Percentiles rank a stretch among this genome's conserved stretches.
phyloP scores from a whole-genome alignment of 2,113 vertebrate species.

The Mesoclemmys tuberculata region DNA sequence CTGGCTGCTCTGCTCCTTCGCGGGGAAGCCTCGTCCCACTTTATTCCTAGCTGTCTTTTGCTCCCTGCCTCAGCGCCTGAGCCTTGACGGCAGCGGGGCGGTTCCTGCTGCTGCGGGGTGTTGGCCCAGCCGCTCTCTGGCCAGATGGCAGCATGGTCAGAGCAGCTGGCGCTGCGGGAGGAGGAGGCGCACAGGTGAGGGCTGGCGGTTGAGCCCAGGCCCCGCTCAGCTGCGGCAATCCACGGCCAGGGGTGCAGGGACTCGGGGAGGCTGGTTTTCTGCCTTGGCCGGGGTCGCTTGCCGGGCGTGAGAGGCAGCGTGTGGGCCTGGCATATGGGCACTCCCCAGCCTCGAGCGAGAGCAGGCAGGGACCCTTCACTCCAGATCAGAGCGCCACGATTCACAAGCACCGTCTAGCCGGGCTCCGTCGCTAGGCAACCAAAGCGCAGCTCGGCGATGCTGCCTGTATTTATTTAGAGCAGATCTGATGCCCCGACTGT shows the following conservation, averaged over 20 bases:
- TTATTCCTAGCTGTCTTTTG: background rate
- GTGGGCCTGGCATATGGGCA: background rate
- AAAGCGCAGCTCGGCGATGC: background rate
- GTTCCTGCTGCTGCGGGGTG: background rate
- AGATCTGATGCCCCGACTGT: background rate
- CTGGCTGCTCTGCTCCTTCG: background rate
- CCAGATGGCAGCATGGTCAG: background rate
- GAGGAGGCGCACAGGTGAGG: background rate
- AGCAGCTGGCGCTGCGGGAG: background rate
- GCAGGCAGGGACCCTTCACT: background rate
- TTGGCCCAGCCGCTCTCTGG: background rate
- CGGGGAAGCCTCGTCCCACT: background rate
- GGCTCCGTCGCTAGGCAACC: background rate
- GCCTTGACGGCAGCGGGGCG: background rate
- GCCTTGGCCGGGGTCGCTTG: background rate
- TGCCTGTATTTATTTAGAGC: constrained; percentile 15
- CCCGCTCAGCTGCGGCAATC: background rate
- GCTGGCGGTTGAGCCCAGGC: background rate
- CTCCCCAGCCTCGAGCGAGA: background rate
- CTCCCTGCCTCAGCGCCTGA: background rate
- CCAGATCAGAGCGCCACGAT: background rate
- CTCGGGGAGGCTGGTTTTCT: background rate
- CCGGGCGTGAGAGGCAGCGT: background rate
- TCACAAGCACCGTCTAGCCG: background rate
- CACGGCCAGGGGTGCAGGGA: background rate